These are phyloP conservation scores for Elgaria multicarinata DNA, from an alignment of 2,113 vertebrate species.

Conservation along the genomic window DNA sequence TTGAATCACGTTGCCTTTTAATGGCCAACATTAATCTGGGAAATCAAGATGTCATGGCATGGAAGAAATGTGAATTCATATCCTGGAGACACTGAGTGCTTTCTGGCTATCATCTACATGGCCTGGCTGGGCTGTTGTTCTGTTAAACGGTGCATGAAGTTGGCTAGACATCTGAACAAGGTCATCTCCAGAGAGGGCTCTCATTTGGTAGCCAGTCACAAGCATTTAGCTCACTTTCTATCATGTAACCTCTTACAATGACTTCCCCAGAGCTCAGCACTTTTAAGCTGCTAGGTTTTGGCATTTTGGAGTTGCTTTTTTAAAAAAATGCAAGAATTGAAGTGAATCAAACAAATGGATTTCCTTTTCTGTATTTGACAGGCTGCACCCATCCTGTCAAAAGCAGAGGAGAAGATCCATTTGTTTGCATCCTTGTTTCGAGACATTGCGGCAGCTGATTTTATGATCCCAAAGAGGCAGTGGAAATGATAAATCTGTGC, in stretches of 20 bases:
- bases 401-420: neutral
- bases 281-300: constrained; percentile 14
- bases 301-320: constrained; percentile 27
- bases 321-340: neutral
- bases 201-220: constrained; percentile 37
- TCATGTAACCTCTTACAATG: constrained; percentile 23
- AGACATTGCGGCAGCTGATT: neutral
- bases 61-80: constrained; percentile 37
- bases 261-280: neutral
- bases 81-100: neutral
- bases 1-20: constrained; percentile 31
- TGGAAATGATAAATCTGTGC: neutral
- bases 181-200: constrained; percentile 29
- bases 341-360: constrained; percentile 21
- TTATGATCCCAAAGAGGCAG: neutral
- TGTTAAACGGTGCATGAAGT: constrained; percentile 51
- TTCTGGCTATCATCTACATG: constrained; percentile 36
- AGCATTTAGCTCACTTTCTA: constrained; percentile 31
- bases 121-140: constrained; percentile 26
- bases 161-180: constrained; percentile 31
- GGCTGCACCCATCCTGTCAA: neutral
- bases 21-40: constrained; percentile 34
- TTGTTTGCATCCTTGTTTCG: neutral
- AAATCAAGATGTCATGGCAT: constrained; percentile 44
- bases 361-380: constrained; percentile 37